These are phyloP conservation scores for Trachelus tabidus DNA, from an alignment of 2,888 invertebrate genomes.

Conservation along the genomic window DNA sequence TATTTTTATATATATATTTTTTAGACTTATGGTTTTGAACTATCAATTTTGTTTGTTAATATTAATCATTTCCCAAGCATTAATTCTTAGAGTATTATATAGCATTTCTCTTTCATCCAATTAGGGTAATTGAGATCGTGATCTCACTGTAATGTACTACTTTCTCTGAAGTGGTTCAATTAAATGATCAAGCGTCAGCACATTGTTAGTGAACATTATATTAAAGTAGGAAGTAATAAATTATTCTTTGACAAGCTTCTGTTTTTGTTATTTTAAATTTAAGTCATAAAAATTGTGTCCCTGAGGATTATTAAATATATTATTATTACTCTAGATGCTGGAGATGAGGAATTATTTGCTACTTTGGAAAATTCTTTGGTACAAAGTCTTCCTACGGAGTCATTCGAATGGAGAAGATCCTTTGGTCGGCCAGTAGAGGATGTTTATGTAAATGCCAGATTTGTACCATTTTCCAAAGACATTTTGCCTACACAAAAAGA, in stretches of 20 bases:
- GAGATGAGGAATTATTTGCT: constrained; percentile 86
- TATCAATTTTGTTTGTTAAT: not conserved
- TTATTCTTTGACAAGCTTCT: constrained; percentile 38
- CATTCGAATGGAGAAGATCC: constrained; percentile 92
- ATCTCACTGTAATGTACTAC: not conserved
- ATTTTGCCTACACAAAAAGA: constrained; percentile 79
- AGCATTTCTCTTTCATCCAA: not conserved
- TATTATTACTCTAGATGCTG: constrained; percentile 73
- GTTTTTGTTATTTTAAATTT: not conserved
- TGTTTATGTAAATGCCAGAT: constrained; percentile 84
- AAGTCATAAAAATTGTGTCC: not conserved
- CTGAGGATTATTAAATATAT: not conserved
- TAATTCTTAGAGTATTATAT: not conserved
- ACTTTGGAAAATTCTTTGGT: constrained; percentile 82
- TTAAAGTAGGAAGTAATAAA: constrained; percentile 3
- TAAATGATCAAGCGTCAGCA: not conserved
- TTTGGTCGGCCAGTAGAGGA: constrained; percentile 87
- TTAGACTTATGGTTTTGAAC: not conserved
- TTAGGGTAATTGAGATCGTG: not conserved
- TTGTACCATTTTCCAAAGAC: constrained; percentile 82
- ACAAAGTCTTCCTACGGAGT: constrained; percentile 86
- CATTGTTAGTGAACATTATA: not conserved
- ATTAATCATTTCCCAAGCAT: not conserved
- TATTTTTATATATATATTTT: constrained; percentile 4
- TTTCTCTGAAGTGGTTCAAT: not conserved